Conservation (phyloP, 2,797 vertebrate species). For the Spondyliosoma cantharus region DNA sequence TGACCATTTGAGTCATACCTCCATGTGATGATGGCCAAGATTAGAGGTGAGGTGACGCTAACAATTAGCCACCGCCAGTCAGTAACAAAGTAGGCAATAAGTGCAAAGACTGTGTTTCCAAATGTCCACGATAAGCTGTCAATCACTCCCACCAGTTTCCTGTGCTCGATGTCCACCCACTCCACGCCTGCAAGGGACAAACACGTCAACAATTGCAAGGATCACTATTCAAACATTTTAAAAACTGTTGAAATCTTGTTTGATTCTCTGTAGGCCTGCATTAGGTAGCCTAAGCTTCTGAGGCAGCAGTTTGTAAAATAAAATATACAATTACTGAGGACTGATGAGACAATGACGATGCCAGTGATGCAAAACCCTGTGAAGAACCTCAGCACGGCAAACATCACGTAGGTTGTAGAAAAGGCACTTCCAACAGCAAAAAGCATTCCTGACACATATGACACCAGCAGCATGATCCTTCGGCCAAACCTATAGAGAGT, state of each 20-base stretch:
- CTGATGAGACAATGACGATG: constrained; percentile 78
- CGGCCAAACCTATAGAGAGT: constrained; percentile 77
- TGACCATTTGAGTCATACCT: constrained; percentile 77
- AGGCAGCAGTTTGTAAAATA: neutral
- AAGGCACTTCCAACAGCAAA: constrained; percentile 81
- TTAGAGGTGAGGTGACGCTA: constrained; percentile 83
- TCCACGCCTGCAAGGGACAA: constrained; percentile 80
- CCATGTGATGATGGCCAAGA: constrained; percentile 84
- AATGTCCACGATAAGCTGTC: constrained; percentile 84
- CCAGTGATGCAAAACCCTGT: constrained; percentile 83
- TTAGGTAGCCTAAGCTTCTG: neutral
- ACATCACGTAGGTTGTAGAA: constrained; percentile 80
- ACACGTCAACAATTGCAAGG: neutral
- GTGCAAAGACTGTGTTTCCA: constrained; percentile 63
- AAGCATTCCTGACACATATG: constrained; percentile 71
- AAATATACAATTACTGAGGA: constrained; percentile 73
- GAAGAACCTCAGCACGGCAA: constrained; percentile 80
- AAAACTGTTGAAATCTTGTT: neutral
- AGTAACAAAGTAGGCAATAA: constrained; percentile 78
- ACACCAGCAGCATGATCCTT: constrained; percentile 78
- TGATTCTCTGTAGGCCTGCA: neutral
- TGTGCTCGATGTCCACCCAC: constrained; percentile 85
- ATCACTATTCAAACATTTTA: neutral
- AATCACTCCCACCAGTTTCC: constrained; percentile 80
- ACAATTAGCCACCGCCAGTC: constrained; percentile 81